Percentiles rank a stretch among this genome's conserved stretches.
Conservation (phyloP, 2,797 vertebrate genomes). For the Balearica regulorum region DNA sequence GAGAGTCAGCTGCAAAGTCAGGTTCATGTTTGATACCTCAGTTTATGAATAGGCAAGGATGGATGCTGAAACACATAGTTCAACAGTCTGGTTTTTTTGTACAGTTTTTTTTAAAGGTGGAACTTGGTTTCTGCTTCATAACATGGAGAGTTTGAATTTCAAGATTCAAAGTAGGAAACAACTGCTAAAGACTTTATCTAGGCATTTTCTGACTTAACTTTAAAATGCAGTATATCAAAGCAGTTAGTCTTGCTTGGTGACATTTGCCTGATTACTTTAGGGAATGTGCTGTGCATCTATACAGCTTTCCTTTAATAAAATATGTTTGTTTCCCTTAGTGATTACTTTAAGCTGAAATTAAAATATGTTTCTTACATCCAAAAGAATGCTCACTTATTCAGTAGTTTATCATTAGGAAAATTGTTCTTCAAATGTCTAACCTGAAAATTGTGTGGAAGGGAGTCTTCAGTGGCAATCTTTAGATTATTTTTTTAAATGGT, state of each 20-base stretch:
- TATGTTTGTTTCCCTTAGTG: neutral
- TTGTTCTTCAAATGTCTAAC: neutral
- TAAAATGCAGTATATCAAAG: neutral
- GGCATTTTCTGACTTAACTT: neutral
- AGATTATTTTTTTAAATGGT: too few species aligned
- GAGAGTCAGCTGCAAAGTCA: neutral
- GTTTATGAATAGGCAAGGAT: fast-evolving
- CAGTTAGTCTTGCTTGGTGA: neutral
- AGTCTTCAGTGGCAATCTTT: neutral
- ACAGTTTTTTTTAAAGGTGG: neutral
- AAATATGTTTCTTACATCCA: neutral
- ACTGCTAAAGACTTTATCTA: neutral
- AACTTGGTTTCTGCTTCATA: neutral
- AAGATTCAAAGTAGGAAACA: neutral
- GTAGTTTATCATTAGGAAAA: neutral
- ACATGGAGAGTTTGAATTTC: neutral
- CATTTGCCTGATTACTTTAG: neutral
- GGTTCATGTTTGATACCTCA: neutral
- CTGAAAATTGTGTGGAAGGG: neutral
- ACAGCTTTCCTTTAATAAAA: neutral
- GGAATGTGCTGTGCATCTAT: neutral
- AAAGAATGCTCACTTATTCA: neutral
- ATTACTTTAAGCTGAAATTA: neutral
- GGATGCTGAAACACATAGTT: neutral
- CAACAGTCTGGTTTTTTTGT: neutral